Percentiles rank a stretch among this genome's conserved stretches.
phyloP scores from a whole-genome alignment of 2,113 vertebrate genomes.

The Vulpes ferrilata region DNA sequence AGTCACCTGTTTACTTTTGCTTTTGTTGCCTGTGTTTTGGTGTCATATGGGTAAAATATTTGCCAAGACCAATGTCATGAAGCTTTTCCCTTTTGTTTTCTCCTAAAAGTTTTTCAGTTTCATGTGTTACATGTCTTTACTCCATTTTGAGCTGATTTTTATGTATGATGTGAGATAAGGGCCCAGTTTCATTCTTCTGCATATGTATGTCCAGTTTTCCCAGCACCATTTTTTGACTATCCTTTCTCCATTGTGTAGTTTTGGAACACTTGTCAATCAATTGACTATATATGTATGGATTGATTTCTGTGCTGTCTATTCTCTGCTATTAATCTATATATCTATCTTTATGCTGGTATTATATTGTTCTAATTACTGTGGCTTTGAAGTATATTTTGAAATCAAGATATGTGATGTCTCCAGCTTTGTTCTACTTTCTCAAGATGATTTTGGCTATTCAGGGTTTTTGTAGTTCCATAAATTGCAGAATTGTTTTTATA shows the following conservation, averaged over 20 bases:
- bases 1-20: not conserved
- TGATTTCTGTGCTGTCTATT: not conserved
- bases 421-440: not conserved
- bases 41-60: not conserved
- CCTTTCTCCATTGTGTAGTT: not conserved
- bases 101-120: not conserved
- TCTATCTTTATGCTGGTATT: not conserved
- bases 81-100: not conserved
- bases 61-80: not conserved
- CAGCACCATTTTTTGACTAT: not conserved
- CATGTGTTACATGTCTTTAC: not conserved
- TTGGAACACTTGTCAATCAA: not conserved
- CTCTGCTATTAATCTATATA: not conserved
- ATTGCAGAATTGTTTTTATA: not conserved
- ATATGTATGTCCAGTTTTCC: not conserved
- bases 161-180: not conserved
- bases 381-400: not conserved
- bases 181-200: not conserved
- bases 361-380: not conserved
- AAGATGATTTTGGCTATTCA: not conserved
- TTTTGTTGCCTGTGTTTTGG: not conserved
- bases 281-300: not conserved
- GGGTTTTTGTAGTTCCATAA: not conserved
- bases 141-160: not conserved
- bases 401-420: not conserved